Evolutionary conservation across 2,797 vertebrate genomes (phyloP).

Genomic region (Siniperca scherzeri): DNA sequence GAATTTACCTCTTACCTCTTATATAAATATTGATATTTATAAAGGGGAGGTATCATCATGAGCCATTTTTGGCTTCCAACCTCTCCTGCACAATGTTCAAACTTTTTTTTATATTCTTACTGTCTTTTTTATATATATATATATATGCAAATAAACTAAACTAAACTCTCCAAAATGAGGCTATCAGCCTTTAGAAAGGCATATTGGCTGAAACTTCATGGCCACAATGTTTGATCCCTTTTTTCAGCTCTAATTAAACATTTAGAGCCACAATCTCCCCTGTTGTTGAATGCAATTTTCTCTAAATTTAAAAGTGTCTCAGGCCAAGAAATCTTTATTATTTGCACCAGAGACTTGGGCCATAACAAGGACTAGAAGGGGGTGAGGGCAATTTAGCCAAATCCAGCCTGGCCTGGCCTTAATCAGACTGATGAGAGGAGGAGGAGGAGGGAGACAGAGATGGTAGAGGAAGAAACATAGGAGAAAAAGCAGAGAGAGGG

Average conservation of each 20-base stretch:
- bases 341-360: conserved; percentile 52
- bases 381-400: conserved; percentile 8
- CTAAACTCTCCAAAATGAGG: neutral
- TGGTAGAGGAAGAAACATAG: conserved; percentile 9
- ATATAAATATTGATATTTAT: too few relatives aligned
- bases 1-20: neutral
- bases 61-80: too few relatives aligned
- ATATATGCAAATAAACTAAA: too few relatives aligned
- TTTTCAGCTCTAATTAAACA: conserved; percentile 78
- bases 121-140: too few relatives aligned
- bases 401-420: neutral
- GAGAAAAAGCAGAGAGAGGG: neutral
- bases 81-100: too few relatives aligned
- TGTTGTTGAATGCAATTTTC: conserved; percentile 75
- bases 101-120: too few relatives aligned
- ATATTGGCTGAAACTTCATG: conserved; percentile 4
- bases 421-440: neutral
- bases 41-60: too few relatives aligned
- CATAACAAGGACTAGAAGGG: conserved; percentile 4
- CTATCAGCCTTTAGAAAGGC: neutral
- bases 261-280: conserved; percentile 68
- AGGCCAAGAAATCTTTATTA: conserved; percentile 78
- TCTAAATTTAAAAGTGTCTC: conserved; percentile 74
- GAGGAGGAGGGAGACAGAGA: neutral
- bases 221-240: conserved; percentile 71